Evolutionary conservation across 1,140 invertebrate species (phyloP).

Genomic region (Dendrolimus kikuchii): DNA sequence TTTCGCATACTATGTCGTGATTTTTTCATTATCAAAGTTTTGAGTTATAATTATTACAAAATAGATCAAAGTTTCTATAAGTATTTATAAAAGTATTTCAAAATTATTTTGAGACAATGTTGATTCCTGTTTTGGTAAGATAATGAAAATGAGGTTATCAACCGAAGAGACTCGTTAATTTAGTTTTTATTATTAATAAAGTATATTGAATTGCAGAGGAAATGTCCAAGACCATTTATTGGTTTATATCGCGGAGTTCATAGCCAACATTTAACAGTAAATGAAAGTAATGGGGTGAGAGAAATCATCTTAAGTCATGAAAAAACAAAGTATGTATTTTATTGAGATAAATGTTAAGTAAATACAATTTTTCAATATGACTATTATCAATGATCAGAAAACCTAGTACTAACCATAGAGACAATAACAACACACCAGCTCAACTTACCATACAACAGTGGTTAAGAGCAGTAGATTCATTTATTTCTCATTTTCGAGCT

Average conservation of each 20-base stretch:
- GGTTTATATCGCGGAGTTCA: conserved; percentile 25
- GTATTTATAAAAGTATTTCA: no score
- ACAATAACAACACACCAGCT: no score
- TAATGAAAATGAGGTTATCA: conserved; percentile 1
- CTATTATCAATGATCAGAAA: neutral
- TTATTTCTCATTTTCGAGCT: no score
- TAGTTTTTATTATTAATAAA: conserved; percentile 6
- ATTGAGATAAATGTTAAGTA: neutral
- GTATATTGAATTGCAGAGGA: conserved; percentile 33
- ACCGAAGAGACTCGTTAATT: neutral
- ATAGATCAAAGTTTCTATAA: no score
- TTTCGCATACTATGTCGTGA: no score
- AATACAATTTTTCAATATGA: conserved; percentile 1
- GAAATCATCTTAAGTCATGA: conserved; percentile 60
- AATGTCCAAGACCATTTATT: conserved; percentile 16
- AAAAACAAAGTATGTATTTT: conserved; percentile 52
- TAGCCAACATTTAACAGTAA: conserved; percentile 37
- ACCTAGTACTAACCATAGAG: neutral
- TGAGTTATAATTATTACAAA: no score
- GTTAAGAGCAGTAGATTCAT: no score
- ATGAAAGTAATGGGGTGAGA: conserved; percentile 46
- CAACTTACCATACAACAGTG: no score
- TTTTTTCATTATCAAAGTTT: no score
- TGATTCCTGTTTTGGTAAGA: conserved; percentile 22
- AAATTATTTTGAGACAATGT: conserved; percentile 11